Evolutionary conservation across 2,797 vertebrate genomes (phyloP).

Genomic region (Protosalanx chinensis): DNA sequence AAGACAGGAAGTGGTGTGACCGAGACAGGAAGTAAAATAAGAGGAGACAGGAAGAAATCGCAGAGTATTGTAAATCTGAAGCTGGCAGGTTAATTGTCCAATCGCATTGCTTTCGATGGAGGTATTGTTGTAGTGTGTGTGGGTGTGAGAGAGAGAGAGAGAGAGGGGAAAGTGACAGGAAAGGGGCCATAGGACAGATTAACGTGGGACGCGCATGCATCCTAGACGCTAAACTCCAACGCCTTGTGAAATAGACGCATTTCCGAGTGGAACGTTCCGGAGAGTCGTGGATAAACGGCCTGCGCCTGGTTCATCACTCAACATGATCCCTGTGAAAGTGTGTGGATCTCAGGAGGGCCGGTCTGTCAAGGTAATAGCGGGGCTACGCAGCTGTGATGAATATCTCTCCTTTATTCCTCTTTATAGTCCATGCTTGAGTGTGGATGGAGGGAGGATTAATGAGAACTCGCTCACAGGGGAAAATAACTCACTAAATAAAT

Average conservation of each 20-base stretch:
- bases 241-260: conserved; percentile 22
- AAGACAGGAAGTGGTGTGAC: conserved; percentile 44
- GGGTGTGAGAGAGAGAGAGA: conserved; percentile 3
- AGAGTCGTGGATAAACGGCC: conserved; percentile 41
- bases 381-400: conserved; percentile 39
- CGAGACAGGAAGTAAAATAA: conserved; percentile 47
- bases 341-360: conserved; percentile 17
- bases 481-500: conserved; percentile 9
- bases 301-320: conserved; percentile 34
- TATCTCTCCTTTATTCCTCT: conserved; percentile 29
- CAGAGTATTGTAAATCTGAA: conserved; percentile 47
- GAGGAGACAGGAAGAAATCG: conserved; percentile 52
- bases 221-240: conserved; percentile 25
- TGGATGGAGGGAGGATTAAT: conserved; percentile 27
- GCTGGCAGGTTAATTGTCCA: conserved; percentile 63
- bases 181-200: too few species aligned
- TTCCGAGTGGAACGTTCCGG: conserved; percentile 1
- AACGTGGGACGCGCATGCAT: conserved; percentile 10
- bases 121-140: conserved; percentile 55
- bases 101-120: conserved; percentile 42
- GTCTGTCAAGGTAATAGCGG: conserved; percentile 25
- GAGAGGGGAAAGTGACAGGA: background rate
- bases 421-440: conserved; percentile 23
- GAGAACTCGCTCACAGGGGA: conserved; percentile 32
- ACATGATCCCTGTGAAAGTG: conserved; percentile 13